Base-by-base conservation (phyloP, 2,797 vertebrate genomes). In the Lophura swinhoii region DNA sequence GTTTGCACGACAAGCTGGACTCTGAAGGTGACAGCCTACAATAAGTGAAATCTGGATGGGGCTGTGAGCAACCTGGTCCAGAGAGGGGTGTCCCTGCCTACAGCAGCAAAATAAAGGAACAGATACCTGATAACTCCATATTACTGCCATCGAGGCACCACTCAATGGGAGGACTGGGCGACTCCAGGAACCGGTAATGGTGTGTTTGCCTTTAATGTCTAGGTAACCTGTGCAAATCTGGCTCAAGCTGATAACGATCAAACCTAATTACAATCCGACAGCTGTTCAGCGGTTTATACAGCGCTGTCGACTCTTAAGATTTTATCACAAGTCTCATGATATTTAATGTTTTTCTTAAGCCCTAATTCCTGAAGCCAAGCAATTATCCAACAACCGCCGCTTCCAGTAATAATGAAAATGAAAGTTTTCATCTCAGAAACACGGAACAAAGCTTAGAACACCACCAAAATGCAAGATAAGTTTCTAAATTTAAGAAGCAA, bases 321-420 rank as follows among this genome's bases (percentile, higher is more conserved):
- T 89, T 94, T 84, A 96, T 96, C 92, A 84, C 46, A 33, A 87
- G 41, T 43, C 90, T 78, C 87, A 67, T 39, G 79, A 81, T 83
- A 89, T 72, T 90, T 51, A 81, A 48, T 6, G 7, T 51, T 90
- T 73, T 88, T 68, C 78, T 80, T 85, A 91, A 95, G 37, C 55
- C 59, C 76, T 71, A 83, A 62, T 77, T 92, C 85, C 46, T 92
- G 49, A 71, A 71, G 75, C 91, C 91, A 95, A 72, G 85, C 85
- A 72, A 78, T 75, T 84, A 90, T 67, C 71, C 59, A 66, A 51
- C 55, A 41, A 51, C 35, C 56, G 46, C 51, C 76, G 9, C n/a
- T 75, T 81, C 24, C 76, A 86, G 63, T 41, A 78, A 90, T 86
- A 77, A 59, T 8, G 6, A 82, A 41, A 20, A 59, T 8, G 6